A percentile compares a stretch with the other conserved stretches of the same genome.
These are phyloP conservation scores for Thripadectes ignobilis DNA, from an alignment of 2,797 vertebrate species.

Conservation along the genomic window DNA sequence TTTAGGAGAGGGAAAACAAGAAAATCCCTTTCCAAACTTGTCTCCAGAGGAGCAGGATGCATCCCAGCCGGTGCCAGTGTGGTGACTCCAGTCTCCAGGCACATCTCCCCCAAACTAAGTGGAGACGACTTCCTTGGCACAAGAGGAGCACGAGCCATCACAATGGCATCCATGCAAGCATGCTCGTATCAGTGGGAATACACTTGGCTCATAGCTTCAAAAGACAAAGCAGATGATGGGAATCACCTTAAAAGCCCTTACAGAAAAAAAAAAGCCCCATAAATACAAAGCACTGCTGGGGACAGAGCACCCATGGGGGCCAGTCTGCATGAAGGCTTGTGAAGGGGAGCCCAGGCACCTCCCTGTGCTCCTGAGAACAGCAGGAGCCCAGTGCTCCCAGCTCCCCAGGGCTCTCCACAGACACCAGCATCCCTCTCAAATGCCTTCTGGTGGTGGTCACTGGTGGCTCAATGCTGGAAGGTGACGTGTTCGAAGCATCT, in stretches of 20 bases:
- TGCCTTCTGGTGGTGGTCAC: not conserved
- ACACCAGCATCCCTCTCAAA: not conserved
- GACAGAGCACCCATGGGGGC: not conserved
- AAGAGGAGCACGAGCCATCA: not conserved
- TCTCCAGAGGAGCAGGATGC: not conserved
- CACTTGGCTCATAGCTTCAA: not conserved
- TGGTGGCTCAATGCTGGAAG: not conserved
- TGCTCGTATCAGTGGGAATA: fast-evolving
- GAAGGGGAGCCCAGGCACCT: not conserved
- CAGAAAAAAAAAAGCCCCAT: not conserved
- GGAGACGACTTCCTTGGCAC: fast-evolving
- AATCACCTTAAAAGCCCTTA: not conserved
- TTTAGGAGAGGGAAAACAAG: not conserved
- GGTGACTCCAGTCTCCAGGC: not conserved
- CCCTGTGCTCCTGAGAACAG: not conserved
- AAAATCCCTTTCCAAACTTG: not conserved
- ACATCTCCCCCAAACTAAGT: not conserved
- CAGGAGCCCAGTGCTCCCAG: fast-evolving
- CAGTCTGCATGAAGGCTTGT: fast-evolving
- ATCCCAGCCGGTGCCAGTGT: not conserved
- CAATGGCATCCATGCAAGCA: not conserved
- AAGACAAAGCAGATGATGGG: not conserved
- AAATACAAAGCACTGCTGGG: not conserved
- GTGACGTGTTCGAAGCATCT: fast-evolving
- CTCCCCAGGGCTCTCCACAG: not conserved